Conservation (phyloP, 2,113 vertebrate species). For the Pampusana beccarii region DNA sequence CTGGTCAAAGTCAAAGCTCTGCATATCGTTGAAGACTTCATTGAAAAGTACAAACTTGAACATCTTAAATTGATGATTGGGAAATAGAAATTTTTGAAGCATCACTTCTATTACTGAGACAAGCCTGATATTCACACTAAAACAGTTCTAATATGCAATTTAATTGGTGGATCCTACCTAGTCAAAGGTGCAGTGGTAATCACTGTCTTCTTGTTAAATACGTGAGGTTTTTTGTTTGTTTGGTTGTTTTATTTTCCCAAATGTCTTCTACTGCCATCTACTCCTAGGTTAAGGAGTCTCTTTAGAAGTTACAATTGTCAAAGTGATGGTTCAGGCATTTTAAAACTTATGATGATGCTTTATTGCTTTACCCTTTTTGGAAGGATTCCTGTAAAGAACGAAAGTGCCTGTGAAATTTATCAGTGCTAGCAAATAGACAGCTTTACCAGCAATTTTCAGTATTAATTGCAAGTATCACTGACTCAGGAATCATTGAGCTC, state of each 20-base stretch:
- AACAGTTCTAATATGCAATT: not conserved
- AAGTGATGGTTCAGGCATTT: not conserved
- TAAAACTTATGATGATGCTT: not conserved
- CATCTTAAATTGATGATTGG: slow-evolving; percentile 53
- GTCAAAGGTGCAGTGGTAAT: not conserved
- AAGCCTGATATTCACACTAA: not conserved
- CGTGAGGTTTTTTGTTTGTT: not conserved
- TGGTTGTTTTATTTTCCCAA: no score
- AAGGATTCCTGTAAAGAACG: not conserved
- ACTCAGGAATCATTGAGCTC: not conserved
- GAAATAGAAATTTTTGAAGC: not conserved
- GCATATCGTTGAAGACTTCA: slow-evolving; percentile 76
- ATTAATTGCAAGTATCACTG: not conserved
- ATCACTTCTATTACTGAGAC: not conserved
- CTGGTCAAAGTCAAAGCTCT: slow-evolving; percentile 83
- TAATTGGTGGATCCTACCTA: not conserved
- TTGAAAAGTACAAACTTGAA: slow-evolving; percentile 80
- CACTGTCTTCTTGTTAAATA: not conserved
- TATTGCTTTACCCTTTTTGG: not conserved
- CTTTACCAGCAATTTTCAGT: not conserved
- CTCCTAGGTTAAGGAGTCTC: not conserved
- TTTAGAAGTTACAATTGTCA: not conserved
- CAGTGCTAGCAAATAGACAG: not conserved
- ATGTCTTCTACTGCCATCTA: not conserved
- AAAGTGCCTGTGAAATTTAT: not conserved